phyloP scores from a whole-genome alignment of 2,888 invertebrate genomes.

The Sarcophaga carnaria region DNA sequence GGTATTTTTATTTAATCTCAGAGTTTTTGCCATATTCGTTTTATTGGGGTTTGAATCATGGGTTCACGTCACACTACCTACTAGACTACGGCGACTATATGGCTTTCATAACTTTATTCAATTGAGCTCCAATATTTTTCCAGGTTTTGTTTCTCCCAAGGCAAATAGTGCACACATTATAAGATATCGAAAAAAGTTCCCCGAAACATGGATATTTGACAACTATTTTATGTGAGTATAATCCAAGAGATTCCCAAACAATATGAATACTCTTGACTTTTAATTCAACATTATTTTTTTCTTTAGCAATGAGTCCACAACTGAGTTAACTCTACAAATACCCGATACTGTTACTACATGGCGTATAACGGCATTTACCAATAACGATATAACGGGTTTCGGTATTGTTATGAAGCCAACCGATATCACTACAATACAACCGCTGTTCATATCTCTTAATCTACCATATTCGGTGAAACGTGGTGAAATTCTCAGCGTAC shows the following conservation, averaged over 20 bases:
- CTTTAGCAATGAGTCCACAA: conserved; percentile 22
- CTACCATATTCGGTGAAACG: conserved; percentile 89
- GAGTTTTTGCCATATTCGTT: no score
- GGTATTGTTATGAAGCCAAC: conserved; percentile 84
- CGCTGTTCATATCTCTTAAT: conserved; percentile 89
- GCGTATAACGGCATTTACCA: conserved; percentile 89
- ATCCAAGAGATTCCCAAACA: neutral
- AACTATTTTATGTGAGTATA: conserved; percentile 75
- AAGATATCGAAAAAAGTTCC: conserved; percentile 81
- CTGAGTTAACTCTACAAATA: conserved; percentile 80
- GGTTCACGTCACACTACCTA: no score
- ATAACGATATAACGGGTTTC: conserved; percentile 87
- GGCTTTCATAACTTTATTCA: no score
- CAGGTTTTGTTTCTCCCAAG: neutral
- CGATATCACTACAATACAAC: conserved; percentile 87
- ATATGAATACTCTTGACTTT: neutral
- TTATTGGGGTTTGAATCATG: no score
- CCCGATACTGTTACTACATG: conserved; percentile 91
- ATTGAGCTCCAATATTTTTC: neutral
- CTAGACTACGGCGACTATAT: no score
- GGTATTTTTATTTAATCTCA: no score
- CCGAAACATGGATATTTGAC: conserved; percentile 87
- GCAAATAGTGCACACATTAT: fast-evolving
- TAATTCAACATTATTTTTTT: neutral
- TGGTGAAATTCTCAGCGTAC: conserved; percentile 93